Evolutionary conservation across 2,113 vertebrate genomes (phyloP), one percentile per base, ranked within the genome.

Genomic region (Thamnophis sirtalis): DNA sequence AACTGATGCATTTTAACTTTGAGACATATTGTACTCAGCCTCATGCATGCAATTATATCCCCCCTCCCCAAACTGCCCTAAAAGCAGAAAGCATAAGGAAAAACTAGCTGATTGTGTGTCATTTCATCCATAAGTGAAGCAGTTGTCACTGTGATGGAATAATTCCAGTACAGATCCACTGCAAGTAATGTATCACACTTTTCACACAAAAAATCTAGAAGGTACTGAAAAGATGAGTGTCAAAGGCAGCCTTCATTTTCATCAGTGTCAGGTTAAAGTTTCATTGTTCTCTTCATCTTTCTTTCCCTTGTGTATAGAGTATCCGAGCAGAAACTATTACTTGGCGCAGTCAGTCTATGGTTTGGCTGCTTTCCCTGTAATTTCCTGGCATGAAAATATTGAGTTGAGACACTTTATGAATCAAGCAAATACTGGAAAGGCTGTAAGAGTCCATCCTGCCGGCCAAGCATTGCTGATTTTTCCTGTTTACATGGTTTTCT

Each of bases 301-400:
- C 54, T 84, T 15, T 68, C 19, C 6, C 19, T 38, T 48, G 73
- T 10, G 50, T 26, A 26, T n/a, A 54, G 63, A 48, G 26, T 58
- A 60, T 49, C 13, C 87, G 89, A 89, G 48, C 43, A 51, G 43
- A 88, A 88, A 85, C 19, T 8, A 87, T 55, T 8, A 38, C 51
- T 89, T 85, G 87, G 91, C 48, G 19, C 3, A 51, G 48, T 85
- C 73, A 38, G 13, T 51, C 91, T 85, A 51, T 60, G 87, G 87
- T 84, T 86, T 92, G 91, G 91, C 91, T 85, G 55, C 87, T 89
- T 60, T 85, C 87, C 91, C 73, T 85, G 73, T n/a, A 55, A 60
- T 92, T 92, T 92, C 91, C 87, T 92, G 88, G 91, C 28, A 33
- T 89, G 91, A 92, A 89, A 92, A 89, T 89, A 63, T 92, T 92